Conservation (phyloP, 1,140 invertebrate species). For the Drosophila azteca region DNA sequence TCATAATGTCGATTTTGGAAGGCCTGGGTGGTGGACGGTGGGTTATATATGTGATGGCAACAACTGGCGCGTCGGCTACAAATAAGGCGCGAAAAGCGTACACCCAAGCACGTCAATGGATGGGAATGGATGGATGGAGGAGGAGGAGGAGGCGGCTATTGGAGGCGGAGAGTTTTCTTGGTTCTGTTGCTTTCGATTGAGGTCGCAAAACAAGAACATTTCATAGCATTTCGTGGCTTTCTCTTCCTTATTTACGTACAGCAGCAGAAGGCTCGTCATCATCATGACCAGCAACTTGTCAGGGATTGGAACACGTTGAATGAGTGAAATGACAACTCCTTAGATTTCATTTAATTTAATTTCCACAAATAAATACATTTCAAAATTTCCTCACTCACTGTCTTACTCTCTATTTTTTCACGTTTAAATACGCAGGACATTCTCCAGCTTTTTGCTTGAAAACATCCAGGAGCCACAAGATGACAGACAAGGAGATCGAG, state of each 20-base stretch:
- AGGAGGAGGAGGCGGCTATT: not conserved
- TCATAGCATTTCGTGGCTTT: constrained; percentile 1
- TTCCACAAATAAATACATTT: not conserved
- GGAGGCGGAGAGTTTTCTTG: constrained; percentile 17
- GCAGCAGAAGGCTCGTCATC: not conserved
- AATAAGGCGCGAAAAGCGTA: constrained; percentile 74
- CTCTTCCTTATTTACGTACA: constrained; percentile 48
- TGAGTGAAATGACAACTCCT: constrained; percentile 9
- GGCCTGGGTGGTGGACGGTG: constrained; percentile 24
- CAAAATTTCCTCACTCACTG: constrained; percentile 33
- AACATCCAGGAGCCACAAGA: constrained; percentile 19
- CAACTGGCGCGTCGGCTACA: constrained; percentile 57
- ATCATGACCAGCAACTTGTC: constrained; percentile 27
- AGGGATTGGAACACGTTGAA: constrained; percentile 26
- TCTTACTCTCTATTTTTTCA: constrained; percentile 5
- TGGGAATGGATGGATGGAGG: too few relatives aligned
- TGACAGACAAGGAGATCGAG: constrained; percentile 75
- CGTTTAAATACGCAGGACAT: constrained; percentile 14
- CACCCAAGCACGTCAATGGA: constrained; percentile 35
- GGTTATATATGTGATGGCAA: constrained; percentile 24
- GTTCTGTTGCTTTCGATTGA: constrained; percentile 55
- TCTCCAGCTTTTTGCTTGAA: constrained; percentile 55
- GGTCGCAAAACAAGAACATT: constrained; percentile 60
- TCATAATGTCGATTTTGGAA: constrained; percentile 44
- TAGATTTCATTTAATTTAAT: constrained; percentile 7